Percentiles rank a stretch among this genome's conserved stretches.
phyloP scores from a whole-genome alignment of 2,888 invertebrate species.

The Fragum sueziense region DNA sequence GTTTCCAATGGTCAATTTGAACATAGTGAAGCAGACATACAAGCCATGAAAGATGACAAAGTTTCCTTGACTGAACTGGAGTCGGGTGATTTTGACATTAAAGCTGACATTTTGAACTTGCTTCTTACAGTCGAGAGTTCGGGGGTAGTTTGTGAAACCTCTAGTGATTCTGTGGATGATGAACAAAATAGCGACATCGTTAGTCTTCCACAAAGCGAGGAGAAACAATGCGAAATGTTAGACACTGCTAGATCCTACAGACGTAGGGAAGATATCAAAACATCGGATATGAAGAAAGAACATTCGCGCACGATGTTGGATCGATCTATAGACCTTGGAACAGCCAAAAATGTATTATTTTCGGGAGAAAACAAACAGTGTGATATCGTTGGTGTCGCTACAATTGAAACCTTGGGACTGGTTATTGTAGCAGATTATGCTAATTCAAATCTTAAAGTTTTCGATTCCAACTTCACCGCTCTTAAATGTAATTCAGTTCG shows the following conservation, averaged over 20 bases:
- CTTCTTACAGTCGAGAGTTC: background rate
- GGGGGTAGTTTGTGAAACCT: background rate
- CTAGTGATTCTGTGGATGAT: background rate
- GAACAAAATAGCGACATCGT: background rate
- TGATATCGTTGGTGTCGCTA: background rate
- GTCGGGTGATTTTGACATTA: background rate
- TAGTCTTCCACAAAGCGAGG: background rate
- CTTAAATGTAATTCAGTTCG: background rate
- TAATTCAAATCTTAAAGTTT: constrained; percentile 1
- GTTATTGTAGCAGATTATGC: background rate
- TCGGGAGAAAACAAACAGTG: background rate
- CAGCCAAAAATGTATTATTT: background rate
- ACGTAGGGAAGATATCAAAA: too few relatives aligned
- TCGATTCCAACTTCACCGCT: background rate
- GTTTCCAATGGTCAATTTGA: background rate
- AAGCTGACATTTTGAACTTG: background rate
- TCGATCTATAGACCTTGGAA: background rate
- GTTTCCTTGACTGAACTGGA: background rate
- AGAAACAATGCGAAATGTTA: background rate
- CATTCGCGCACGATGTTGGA: background rate
- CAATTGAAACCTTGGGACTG: background rate
- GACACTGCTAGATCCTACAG: too few relatives aligned
- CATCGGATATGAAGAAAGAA: background rate
- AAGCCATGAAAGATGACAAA: background rate
- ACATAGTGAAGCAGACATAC: background rate